Base-by-base conservation (phyloP, 23 tunicate genomes). In the Botrylloides violaceus region DNA sequence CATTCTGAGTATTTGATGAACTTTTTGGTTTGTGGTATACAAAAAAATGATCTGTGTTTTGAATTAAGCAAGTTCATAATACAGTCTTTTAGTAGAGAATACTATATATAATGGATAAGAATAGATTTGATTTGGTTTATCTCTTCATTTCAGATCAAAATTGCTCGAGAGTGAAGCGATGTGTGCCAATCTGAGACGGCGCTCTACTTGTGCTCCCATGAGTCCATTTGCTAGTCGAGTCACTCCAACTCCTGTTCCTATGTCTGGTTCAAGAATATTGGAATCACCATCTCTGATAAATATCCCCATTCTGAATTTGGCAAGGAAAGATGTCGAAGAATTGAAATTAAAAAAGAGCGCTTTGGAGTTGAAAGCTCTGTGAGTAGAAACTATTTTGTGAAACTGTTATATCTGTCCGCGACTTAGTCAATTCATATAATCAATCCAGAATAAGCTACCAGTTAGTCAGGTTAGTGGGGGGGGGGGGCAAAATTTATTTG, bases 91-190 rank as follows among this genome's bases (percentile, higher is more conserved):
- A n/a, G n/a, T n/a, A n/a, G n/a, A n/a, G n/a, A n/a, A n/a, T n/a
- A n/a, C n/a, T n/a, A n/a, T n/a, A n/a, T n/a, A n/a, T n/a, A n/a
- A n/a, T n/a, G n/a, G n/a, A n/a, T n/a, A n/a, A n/a, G n/a, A n/a
- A n/a, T n/a, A n/a, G n/a, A n/a, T n/a, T n/a, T n/a, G n/a, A n/a
- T n/a, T n/a, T n/a, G n/a, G n/a, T n/a, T n/a, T n/a, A n/a, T n/a
- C n/a, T n/a, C 15, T 43, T 15, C 53, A 15, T 43, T 6, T 7
- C 61, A 90, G 90, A 30, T 72, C 85, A 15, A 90, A 90, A 64
- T 61, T 82, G 48, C 35, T 83, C 25, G 97, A 90, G 64, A 90
- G 97, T 70, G 90, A 90, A 36, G 70, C 82, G 12, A 35, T 90
- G 78, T 83, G 90, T 37, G 87, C 85, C 32, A 78, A 50, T 32